Evolutionary conservation across 2,888 invertebrate genomes (phyloP).

Genomic region (Xylota sylvarum): DNA sequence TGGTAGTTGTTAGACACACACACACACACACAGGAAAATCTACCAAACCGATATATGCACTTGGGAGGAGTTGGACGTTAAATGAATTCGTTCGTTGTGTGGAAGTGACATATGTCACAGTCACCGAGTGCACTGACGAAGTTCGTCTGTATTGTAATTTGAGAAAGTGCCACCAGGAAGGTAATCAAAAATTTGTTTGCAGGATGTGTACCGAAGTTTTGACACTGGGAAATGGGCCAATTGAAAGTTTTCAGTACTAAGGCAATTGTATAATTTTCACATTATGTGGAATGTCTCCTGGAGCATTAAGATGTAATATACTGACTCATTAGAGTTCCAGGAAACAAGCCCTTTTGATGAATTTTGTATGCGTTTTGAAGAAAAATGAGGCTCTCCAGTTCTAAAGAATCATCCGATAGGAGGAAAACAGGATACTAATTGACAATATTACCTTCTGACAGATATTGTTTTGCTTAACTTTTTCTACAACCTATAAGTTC

Average conservation of each 20-base stretch:
- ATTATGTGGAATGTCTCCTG: too few relatives aligned
- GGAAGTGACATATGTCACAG: conserved; percentile 48
- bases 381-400: too few relatives aligned
- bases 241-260: background rate
- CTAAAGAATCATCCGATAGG: too few relatives aligned
- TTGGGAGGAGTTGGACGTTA: conserved; percentile 29
- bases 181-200: conserved; percentile 41
- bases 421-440: too few relatives aligned
- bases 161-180: conserved; percentile 19
- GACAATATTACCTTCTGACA: too few relatives aligned
- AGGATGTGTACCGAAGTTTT: background rate
- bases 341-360: too few relatives aligned
- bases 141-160: conserved; percentile 20
- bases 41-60: background rate
- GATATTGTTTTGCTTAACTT: too few relatives aligned
- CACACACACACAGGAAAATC: background rate
- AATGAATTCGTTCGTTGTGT: conserved; percentile 36
- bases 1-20: conserved; percentile 5
- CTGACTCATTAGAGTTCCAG: too few relatives aligned
- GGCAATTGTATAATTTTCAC: background rate
- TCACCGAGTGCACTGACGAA: background rate
- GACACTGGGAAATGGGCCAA: background rate
- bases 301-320: too few relatives aligned
- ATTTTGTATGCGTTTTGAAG: too few relatives aligned
- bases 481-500: too few relatives aligned